A percentile compares a stretch with the other conserved stretches of the same genome.
Evolutionary conservation across 2,888 invertebrate genomes (phyloP).

Genomic region (Acronicta alni): DNA sequence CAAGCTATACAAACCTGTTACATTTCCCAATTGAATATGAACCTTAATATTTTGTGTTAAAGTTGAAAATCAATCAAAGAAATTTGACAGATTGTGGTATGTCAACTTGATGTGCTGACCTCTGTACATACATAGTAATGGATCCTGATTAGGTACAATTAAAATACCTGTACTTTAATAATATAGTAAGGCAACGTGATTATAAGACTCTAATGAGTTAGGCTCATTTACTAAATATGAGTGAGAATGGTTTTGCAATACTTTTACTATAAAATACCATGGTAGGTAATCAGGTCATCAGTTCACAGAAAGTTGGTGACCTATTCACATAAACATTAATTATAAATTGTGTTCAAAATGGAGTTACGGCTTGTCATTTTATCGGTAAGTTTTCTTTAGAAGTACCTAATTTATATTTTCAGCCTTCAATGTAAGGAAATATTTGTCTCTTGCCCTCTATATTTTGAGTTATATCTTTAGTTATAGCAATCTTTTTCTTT

Average conservation of each 20-base stretch:
- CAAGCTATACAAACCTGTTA: too few relatives aligned
- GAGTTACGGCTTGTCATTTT: constrained; percentile 62
- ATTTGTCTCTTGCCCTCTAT: too few relatives aligned
- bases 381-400: constrained; percentile 71
- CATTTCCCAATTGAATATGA: too few relatives aligned
- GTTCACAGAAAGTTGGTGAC: constrained; percentile 11
- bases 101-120: too few relatives aligned
- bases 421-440: too few relatives aligned
- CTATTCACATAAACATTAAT: background rate
- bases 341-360: constrained; percentile 53
- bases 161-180: constrained; percentile 21
- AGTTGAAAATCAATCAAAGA: background rate
- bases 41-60: too few relatives aligned
- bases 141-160: constrained; percentile 2
- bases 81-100: background rate
- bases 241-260: constrained; percentile 21
- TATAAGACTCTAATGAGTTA: constrained; percentile 16
- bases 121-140: constrained; percentile 17
- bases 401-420: too few relatives aligned
- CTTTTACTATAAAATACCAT: constrained; percentile 33
- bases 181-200: constrained; percentile 14
- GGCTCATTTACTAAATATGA: constrained; percentile 32
- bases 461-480: too few relatives aligned
- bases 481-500: too few relatives aligned
- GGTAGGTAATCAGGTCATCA: constrained; percentile 10